A percentile compares a stretch with the other conserved stretches of the same genome.
These are phyloP conservation scores for Linepithema humile DNA, from an alignment of 1,140 invertebrate species.

Conservation along the genomic window DNA sequence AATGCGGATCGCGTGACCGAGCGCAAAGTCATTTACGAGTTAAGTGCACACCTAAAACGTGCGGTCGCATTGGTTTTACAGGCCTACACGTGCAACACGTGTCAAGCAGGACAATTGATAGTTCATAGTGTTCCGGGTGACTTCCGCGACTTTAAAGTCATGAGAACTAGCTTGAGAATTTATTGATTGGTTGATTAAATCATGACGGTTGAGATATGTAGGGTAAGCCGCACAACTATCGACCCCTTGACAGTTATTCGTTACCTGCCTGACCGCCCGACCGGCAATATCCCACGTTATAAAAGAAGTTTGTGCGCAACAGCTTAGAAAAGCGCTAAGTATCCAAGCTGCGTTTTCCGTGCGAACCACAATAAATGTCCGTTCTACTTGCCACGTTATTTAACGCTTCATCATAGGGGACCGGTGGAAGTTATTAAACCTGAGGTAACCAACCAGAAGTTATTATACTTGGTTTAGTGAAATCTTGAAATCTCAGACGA, in stretches of 20 bases:
- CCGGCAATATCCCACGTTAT: constrained; percentile 40
- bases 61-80: neutral
- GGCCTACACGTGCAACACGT: constrained; percentile 42
- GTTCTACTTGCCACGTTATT: neutral
- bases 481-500: neutral
- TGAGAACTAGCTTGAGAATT: constrained; percentile 67
- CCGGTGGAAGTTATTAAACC: neutral
- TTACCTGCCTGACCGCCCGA: constrained; percentile 25
- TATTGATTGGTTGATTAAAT: constrained; percentile 72
- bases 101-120: constrained; percentile 43
- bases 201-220: constrained; percentile 71
- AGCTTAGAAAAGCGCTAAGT: constrained; percentile 8
- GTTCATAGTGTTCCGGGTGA: constrained; percentile 47
- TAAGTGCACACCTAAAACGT: constrained; percentile 14
- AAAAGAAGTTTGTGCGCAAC: constrained; percentile 27
- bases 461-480: neutral
- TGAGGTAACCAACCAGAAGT: neutral
- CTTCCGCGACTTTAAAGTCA: constrained; percentile 67
- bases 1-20: neutral
- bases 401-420: neutral
- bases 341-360: neutral
- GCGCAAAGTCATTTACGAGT: too few species aligned
- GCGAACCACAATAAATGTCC: constrained; percentile 28
- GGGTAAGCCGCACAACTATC: constrained; percentile 66
- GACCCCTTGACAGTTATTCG: constrained; percentile 67